phyloP scores from a whole-genome alignment of 2,797 vertebrate genomes.

The Chaetodon trifasciatus region DNA sequence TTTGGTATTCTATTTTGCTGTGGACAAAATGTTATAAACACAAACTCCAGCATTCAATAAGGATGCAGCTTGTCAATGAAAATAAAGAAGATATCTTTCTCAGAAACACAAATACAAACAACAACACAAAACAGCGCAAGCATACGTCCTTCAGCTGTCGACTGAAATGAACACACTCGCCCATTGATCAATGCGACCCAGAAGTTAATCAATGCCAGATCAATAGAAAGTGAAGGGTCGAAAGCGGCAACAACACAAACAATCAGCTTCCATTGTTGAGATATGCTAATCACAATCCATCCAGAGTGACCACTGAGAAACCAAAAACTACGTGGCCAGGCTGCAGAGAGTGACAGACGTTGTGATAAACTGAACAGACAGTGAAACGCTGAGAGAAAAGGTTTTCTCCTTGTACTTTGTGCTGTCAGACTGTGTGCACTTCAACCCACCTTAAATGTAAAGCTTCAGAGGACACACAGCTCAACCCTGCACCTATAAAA shows the following conservation, averaged over 20 bases:
- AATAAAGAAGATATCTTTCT: background rate
- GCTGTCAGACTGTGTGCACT: constrained; percentile 34
- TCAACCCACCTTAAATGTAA: constrained; percentile 39
- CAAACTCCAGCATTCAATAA: background rate
- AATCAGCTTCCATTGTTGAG: constrained; percentile 56
- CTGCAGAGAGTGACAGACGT: constrained; percentile 40
- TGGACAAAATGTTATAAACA: background rate
- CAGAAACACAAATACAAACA: constrained; percentile 34
- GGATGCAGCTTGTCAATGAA: background rate
- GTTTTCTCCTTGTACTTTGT: constrained; percentile 47
- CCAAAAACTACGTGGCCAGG: background rate
- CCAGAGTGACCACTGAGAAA: constrained; percentile 34
- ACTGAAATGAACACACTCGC: constrained; percentile 42
- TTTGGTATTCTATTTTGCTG: background rate
- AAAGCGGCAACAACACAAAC: constrained; percentile 47
- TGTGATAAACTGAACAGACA: constrained; percentile 38
- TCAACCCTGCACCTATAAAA: constrained; percentile 48
- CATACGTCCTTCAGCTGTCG: constrained; percentile 49
- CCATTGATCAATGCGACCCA: constrained; percentile 38
- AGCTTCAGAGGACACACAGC: constrained; percentile 34
- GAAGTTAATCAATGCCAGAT: constrained; percentile 57
- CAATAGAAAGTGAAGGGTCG: constrained; percentile 49
- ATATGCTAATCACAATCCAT: constrained; percentile 51
- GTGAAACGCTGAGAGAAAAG: constrained; percentile 32
- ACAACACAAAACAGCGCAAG: background rate